phyloP scores from a whole-genome alignment of 2,113 vertebrate genomes.

The Pristiophorus japonicus region DNA sequence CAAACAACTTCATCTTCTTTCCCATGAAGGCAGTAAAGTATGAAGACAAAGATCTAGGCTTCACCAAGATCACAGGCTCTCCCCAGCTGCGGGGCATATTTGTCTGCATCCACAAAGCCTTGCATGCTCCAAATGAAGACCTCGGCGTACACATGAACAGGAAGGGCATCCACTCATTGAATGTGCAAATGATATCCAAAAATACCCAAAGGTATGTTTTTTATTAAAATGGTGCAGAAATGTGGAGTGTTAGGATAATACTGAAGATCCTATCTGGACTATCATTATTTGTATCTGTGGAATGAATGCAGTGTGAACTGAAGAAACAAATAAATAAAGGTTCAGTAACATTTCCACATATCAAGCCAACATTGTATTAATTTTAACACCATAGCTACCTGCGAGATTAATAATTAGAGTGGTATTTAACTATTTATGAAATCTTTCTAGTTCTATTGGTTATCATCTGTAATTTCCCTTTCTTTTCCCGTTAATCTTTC shows the following conservation, averaged over 20 bases:
- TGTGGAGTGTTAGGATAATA: no score
- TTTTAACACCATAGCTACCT: background rate
- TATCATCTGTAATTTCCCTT: background rate
- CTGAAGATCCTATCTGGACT: no score
- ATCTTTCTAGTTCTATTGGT: background rate
- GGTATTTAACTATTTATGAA: background rate
- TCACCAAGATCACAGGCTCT: background rate
- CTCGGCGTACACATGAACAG: no score
- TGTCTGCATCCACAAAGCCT: background rate
- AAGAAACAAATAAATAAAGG: background rate
- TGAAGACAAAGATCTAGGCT: background rate
- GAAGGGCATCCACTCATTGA: no score
- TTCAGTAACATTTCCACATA: background rate
- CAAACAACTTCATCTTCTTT: background rate
- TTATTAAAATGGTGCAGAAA: no score
- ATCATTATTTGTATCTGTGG: no score
- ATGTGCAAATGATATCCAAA: no score
- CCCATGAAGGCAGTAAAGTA: background rate
- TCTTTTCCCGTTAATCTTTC: background rate
- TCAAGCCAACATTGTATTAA: background rate
- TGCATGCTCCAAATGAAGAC: no score
- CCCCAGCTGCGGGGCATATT: background rate
- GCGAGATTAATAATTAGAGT: background rate
- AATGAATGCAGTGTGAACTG: no score
- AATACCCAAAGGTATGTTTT: no score